A percentile compares a stretch with the other conserved stretches of the same genome.
phyloP scores from a whole-genome alignment of 2,797 vertebrate species.

The Trachurus trachurus region DNA sequence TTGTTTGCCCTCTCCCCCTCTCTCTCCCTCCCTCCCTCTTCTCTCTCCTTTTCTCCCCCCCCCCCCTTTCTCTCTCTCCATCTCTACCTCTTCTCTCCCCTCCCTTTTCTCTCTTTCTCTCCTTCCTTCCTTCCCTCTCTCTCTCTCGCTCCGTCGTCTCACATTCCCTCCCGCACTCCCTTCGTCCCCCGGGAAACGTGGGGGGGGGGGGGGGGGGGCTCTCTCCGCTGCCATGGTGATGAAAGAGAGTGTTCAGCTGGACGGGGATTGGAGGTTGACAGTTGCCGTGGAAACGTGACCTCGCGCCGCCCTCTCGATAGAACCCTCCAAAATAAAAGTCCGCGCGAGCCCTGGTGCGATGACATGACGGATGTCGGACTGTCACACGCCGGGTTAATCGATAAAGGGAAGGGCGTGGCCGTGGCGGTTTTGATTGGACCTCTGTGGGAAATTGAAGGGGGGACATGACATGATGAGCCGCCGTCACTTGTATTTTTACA shows the following conservation, averaged over 20 bases:
- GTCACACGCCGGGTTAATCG: constrained; percentile 70
- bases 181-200: constrained; percentile 81
- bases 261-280: constrained; percentile 77
- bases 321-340: constrained; percentile 71
- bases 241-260: constrained; percentile 83
- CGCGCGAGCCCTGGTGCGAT: background rate
- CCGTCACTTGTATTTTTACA: constrained; percentile 2
- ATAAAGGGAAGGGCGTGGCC: constrained; percentile 63
- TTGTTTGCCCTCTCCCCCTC: constrained; percentile 82
- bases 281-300: constrained; percentile 85
- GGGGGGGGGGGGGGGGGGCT: constrained; percentile 65
- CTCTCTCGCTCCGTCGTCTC: constrained; percentile 48
- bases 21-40: constrained; percentile 73
- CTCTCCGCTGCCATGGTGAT: constrained; percentile 83
- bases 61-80: constrained; percentile 75
- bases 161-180: constrained; percentile 80
- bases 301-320: constrained; percentile 75
- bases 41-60: no score
- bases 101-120: constrained; percentile 74
- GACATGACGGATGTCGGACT: constrained; percentile 80
- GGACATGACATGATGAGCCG: constrained; percentile 29
- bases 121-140: constrained; percentile 63
- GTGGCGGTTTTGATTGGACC: constrained; percentile 57
- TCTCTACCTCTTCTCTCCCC: constrained; percentile 75
- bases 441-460: constrained; percentile 47